A percentile compares a stretch with the other conserved stretches of the same genome.
These are phyloP conservation scores for Porites rus DNA, from an alignment of 92 coral and sea anemone genomes.

Conservation along the genomic window DNA sequence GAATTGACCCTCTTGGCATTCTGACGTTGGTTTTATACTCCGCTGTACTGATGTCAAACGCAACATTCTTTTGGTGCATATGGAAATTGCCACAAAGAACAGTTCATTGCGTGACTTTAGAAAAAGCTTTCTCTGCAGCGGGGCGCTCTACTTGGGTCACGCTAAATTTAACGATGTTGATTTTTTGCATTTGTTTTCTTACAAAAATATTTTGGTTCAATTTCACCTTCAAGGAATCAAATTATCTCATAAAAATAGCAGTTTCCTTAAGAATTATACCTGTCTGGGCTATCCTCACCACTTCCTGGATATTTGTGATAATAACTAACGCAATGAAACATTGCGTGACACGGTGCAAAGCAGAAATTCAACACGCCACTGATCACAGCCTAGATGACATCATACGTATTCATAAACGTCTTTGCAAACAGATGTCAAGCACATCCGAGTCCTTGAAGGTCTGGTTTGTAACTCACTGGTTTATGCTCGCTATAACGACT, in stretches of 20 bases:
- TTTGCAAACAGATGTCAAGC: conserved; percentile 53
- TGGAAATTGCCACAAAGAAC: conserved; percentile 36
- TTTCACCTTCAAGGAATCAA: neutral
- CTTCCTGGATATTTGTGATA: conserved; percentile 68
- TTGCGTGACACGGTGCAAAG: conserved; percentile 42
- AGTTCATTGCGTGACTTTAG: conserved; percentile 42
- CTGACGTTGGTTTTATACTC: conserved; percentile 15
- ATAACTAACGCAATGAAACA: conserved; percentile 57
- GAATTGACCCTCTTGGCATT: neutral
- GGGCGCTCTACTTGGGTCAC: conserved; percentile 52
- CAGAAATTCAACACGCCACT: conserved; percentile 43
- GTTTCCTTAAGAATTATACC: conserved; percentile 23
- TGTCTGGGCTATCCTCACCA: conserved; percentile 60
- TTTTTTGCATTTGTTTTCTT: conserved; percentile 28
- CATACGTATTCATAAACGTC: conserved; percentile 63
- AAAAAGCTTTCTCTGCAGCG: conserved; percentile 40
- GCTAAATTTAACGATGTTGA: conserved; percentile 43
- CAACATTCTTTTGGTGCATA: conserved; percentile 67
- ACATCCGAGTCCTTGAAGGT: conserved; percentile 63
- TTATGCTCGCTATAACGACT: conserved; percentile 49
- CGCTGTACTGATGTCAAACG: conserved; percentile 63
- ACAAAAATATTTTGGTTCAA: conserved; percentile 19
- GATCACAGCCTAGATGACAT: conserved; percentile 54
- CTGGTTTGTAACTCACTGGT: conserved; percentile 80
- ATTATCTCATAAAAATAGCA: neutral